These are phyloP conservation scores for Aphidius gifuensis DNA, from an alignment of 1,140 invertebrate genomes.

Conservation along the genomic window DNA sequence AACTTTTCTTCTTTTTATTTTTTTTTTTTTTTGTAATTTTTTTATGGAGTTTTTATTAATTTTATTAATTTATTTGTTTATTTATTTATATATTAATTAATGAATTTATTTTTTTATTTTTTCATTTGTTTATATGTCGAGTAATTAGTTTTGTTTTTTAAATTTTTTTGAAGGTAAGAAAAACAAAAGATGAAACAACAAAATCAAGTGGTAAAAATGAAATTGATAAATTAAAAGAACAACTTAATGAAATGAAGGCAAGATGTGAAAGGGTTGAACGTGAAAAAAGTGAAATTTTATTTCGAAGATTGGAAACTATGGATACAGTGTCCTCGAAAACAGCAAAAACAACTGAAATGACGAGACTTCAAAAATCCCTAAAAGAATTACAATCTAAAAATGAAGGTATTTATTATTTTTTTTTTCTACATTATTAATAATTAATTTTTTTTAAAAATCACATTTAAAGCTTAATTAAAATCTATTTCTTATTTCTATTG, in stretches of 20 bases:
- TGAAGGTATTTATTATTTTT: conserved; percentile 56
- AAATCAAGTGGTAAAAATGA: conserved; percentile 60
- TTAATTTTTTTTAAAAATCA: no score
- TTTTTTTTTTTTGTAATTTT: no score
- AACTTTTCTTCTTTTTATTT: neutral
- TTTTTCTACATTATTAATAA: neutral
- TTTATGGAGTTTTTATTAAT: no score
- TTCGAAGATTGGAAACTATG: conserved; percentile 71
- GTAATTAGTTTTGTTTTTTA: no score
- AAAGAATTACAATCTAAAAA: conserved; percentile 82
- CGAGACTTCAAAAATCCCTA: conserved; percentile 73
- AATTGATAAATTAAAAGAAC: conserved; percentile 63
- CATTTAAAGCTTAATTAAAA: no score
- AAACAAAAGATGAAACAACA: conserved; percentile 43
- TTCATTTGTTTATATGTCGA: no score
- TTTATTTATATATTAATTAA: neutral
- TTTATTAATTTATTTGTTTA: conserved; percentile 1
- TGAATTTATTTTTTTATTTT: no score
- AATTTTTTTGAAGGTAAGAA: conserved; percentile 14
- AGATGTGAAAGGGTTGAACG: conserved; percentile 77
- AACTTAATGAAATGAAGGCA: conserved; percentile 62
- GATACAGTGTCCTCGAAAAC: conserved; percentile 72
- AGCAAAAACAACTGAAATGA: conserved; percentile 64
- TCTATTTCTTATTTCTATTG: neutral
- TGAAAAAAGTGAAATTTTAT: conserved; percentile 82